Evolutionary conservation across 1,140 invertebrate species (phyloP), one percentile per base, ranked within the genome.

Genomic region (Ooceraea biroi): DNA sequence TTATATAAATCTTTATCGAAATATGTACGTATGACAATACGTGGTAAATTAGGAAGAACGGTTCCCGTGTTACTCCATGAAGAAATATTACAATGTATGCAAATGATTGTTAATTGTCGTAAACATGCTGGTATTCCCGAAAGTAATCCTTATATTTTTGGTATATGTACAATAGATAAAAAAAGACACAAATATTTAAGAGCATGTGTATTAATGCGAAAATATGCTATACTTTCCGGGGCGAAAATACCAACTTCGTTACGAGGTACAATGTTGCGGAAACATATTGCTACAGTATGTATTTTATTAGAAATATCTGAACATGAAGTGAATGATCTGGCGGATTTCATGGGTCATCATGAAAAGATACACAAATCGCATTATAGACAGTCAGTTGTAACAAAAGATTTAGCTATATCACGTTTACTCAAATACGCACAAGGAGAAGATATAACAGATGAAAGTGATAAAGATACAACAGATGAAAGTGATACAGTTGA

Each of bases 311-410:
- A 68, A 27, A 68, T 68, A 12, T 3, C 44, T 68, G 22, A 68
- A 27, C 14, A 68, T 50, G 1, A 68, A 30, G 8, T 44, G 14
- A 68, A 14, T 68, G 65, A 68, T 68, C 10, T 68, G 11, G 44
- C 65, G 5, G 25, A 68, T 30, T 68, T n/a, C n/a, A n/a, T n/a
- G n/a, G n/a, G n/a, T n/a, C n/a, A n/a, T n/a, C n/a, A n/a, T n/a
- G n/a, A n/a, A 66, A 66, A 66, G 19, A 66, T 66, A 46, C 63
- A 68, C 48, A 68, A 68, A 27, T 68, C 65, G 5, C 65, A 68
- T 25, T 50, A 68, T 17, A 68, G 65, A 27, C 65, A 68, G 22
- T 68, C 65, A 14, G 44, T 68, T 1, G 27, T 50, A 48, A 68
- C 5, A 68, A 68, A 25, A 68, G 22, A 68, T 48, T 48, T 68